phyloP scores from a whole-genome alignment of 2,797 vertebrate species.

The Chelidonichthys spinosus region DNA sequence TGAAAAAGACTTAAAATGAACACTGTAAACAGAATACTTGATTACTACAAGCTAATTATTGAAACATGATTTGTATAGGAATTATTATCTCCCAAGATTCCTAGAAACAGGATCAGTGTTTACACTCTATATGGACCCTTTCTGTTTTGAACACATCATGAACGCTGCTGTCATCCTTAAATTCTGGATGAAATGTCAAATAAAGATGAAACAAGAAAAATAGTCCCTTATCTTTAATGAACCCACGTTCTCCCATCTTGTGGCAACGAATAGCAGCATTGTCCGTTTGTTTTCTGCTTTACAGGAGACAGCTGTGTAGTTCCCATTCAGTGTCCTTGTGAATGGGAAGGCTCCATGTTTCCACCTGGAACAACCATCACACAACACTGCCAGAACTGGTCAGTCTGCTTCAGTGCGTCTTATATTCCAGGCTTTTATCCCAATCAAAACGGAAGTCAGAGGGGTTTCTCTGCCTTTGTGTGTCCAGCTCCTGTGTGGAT shows the following conservation, averaged over 20 bases:
- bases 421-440: background rate
- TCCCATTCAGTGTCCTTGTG: slow-evolving; percentile 86
- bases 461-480: background rate
- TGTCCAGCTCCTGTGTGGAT: slow-evolving; percentile 85
- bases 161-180: background rate
- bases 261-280: background rate
- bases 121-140: background rate
- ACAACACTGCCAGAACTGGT: slow-evolving; percentile 91
- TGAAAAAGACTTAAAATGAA: too few relatives aligned
- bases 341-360: slow-evolving; percentile 86
- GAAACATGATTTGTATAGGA: too few relatives aligned
- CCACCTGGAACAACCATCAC: slow-evolving; percentile 81
- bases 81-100: too few relatives aligned
- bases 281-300: background rate
- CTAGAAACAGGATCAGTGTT: too few relatives aligned
- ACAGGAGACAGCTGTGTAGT: slow-evolving; percentile 84
- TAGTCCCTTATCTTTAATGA: background rate
- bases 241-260: background rate
- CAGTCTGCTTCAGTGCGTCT: slow-evolving; percentile 38
- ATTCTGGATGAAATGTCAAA: background rate
- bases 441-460: background rate
- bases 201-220: background rate
- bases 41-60: too few relatives aligned
- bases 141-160: background rate
- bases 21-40: too few relatives aligned